Evolutionary conservation across 2,797 vertebrate species (phyloP), one percentile per base, ranked within the genome.

Genomic region (Parotocinclus haroldoi): DNA sequence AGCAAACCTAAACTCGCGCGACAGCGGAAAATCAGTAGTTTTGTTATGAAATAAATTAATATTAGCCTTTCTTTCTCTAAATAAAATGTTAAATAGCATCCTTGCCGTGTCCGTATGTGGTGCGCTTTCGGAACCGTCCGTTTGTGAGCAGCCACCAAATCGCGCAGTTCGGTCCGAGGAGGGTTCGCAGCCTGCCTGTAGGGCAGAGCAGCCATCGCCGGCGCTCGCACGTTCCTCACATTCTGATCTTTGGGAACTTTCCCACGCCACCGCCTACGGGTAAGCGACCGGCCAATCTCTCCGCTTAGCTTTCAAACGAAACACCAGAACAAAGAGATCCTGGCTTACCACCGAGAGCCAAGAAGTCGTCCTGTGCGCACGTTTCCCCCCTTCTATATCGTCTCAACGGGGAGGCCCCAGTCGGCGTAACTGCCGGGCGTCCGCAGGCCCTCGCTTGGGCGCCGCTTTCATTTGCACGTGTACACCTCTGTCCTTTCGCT

Each of bases 41-140:
- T 91, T 86, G 83, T 92, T 88, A 91, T 92, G 92, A 90, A 96
- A 98, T 98, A 96, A 98, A 95, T 98, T 95, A 97, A 92, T 90
- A 93, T 93, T 93, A 93, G 87, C 91, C 84, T 59, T 69, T 58
- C 44, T 79, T 74, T 84, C 84, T 91, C 88, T 91, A 89, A 91
- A 50, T 89, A 87, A 87, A 91, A 82, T 87, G 90, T 92, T 92
- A 93, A 93, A 94, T 94, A 93, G 91, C 88, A 86, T 86, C 83
- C 58, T 61, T 67, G 58, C 70, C 68, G 75, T 78, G 77, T 78
- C 78, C 67, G 87, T 88, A 69, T 74, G 75, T 54, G 60, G 56
- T 73, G 69, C 54, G 83, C 81, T 86, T 82, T 85, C 83, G 80
- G 75, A 78, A 84, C n/a, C 76, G 81, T 80, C 85, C 84, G 83